These are phyloP conservation scores for Lordiphosa clarofinis DNA, from an alignment of 1,140 invertebrate species.

Conservation along the genomic window DNA sequence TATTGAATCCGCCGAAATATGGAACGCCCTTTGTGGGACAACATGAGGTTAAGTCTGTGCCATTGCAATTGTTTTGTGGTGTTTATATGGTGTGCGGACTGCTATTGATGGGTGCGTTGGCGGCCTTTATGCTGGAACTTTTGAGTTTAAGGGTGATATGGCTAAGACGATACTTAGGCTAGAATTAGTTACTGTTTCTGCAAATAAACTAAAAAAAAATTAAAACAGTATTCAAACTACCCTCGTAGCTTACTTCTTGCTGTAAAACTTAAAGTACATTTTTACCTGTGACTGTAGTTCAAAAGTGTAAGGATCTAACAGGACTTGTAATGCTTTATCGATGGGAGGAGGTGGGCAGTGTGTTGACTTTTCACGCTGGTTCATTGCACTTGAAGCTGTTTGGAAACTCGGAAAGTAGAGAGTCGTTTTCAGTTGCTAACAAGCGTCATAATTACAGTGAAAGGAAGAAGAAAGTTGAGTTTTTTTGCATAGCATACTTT, in stretches of 20 bases:
- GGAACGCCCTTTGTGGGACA: not conserved
- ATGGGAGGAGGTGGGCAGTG: not conserved
- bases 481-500: slow-evolving; percentile 31
- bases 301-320: slow-evolving; percentile 26
- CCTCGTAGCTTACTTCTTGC: no score
- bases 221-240: no score
- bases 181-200: no score
- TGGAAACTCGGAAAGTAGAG: no score
- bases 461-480: slow-evolving; percentile 3
- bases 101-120: slow-evolving; percentile 8
- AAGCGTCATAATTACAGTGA: slow-evolving; percentile 33
- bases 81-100: slow-evolving; percentile 29
- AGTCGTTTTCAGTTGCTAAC: slow-evolving; percentile 18
- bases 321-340: not conserved
- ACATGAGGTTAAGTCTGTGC: slow-evolving; percentile 15
- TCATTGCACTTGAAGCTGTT: no score
- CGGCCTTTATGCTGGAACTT: slow-evolving; percentile 41
- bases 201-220: no score
- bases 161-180: slow-evolving; percentile 26
- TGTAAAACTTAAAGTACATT: no score
- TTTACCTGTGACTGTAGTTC: no score
- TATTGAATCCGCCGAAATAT: slow-evolving; percentile 25
- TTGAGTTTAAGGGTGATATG: slow-evolving; percentile 31
- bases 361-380: no score
- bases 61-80: slow-evolving; percentile 34